Percentiles rank a stretch among this genome's conserved stretches.
phyloP scores from a whole-genome alignment of 2,113 vertebrate species.

The Hucho hucho region DNA sequence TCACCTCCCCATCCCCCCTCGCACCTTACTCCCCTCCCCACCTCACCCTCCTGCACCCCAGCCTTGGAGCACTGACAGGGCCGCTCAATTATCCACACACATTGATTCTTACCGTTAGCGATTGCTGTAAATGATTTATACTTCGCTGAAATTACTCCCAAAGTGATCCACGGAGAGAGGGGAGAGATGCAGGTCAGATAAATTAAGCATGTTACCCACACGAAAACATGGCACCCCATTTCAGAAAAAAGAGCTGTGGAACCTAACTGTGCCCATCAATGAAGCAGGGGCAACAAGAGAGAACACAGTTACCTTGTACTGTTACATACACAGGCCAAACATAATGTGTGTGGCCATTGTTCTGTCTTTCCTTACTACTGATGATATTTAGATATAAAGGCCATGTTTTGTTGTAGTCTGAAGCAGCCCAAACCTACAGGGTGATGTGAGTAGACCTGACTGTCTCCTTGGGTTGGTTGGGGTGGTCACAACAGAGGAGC shows the following conservation, averaged over 20 bases:
- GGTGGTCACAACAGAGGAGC: slow-evolving; percentile 40
- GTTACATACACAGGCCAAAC: slow-evolving; percentile 18
- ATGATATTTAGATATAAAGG: slow-evolving; percentile 22
- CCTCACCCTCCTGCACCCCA: slow-evolving; percentile 50
- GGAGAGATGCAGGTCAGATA: slow-evolving; percentile 49
- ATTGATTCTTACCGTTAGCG: slow-evolving; percentile 70
- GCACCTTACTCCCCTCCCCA: slow-evolving; percentile 35
- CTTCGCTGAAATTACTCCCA: slow-evolving; percentile 55
- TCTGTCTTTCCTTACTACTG: slow-evolving; percentile 1
- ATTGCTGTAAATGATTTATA: slow-evolving; percentile 73
- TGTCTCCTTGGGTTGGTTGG: slow-evolving; percentile 35
- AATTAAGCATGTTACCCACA: slow-evolving; percentile 45
- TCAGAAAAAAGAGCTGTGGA: slow-evolving; percentile 25
- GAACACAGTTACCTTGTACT: slow-evolving; percentile 14
- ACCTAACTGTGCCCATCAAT: slow-evolving; percentile 48
- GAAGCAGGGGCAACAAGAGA: slow-evolving; percentile 21
- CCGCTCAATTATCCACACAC: slow-evolving; percentile 65
- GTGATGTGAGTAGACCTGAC: slow-evolving; percentile 59
- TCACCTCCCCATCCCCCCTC: slow-evolving; percentile 11
- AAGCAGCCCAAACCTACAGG: slow-evolving; percentile 36
- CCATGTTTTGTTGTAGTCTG: no score
- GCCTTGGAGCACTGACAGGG: slow-evolving; percentile 57
- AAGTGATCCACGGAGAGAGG: slow-evolving; percentile 16
- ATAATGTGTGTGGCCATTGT: not conserved
- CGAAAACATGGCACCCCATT: slow-evolving; percentile 22